Percentiles rank a stretch among this genome's conserved stretches.
Evolutionary conservation across 2,888 invertebrate genomes (phyloP).

Genomic region (Digitonthophagus gazella): DNA sequence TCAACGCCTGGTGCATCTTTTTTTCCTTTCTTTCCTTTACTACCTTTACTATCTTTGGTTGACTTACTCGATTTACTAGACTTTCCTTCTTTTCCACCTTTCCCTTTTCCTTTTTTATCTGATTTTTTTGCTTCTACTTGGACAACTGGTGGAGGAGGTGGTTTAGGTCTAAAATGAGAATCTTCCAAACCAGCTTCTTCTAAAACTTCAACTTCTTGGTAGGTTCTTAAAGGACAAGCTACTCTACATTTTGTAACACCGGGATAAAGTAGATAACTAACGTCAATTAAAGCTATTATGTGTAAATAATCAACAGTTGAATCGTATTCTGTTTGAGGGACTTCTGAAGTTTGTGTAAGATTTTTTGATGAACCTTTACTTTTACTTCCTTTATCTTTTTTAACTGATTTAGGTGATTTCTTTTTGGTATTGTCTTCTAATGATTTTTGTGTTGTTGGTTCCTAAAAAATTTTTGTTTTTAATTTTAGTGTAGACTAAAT

Average conservation of each 20-base stretch:
- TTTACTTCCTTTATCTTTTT: conserved; percentile 24
- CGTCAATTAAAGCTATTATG: conserved; percentile 45
- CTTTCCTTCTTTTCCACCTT: conserved; percentile 25
- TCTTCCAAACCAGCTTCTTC: conserved; percentile 40
- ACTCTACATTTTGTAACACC: conserved; percentile 44
- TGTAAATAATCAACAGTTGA: conserved; percentile 40
- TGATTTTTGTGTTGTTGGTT: conserved; percentile 8
- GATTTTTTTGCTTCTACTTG: conserved; percentile 22
- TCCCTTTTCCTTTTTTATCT: conserved; percentile 18
- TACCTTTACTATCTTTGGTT: conserved; percentile 28
- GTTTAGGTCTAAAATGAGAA: conserved; percentile 44
- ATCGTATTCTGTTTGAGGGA: not conserved
- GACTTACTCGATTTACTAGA: conserved; percentile 26
- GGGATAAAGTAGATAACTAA: conserved; percentile 46
- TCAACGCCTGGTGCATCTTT: not conserved
- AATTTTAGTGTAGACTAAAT: not conserved
- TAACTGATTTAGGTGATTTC: not conserved
- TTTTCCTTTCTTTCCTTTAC: conserved; percentile 26
- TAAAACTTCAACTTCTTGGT: conserved; percentile 41
- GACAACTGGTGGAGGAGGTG: conserved; percentile 17
- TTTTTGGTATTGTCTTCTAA: too few relatives aligned
- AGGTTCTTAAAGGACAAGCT: conserved; percentile 43
- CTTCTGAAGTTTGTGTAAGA: conserved; percentile 23
- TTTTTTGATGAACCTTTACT: conserved; percentile 25
- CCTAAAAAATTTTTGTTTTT: not conserved